Evolutionary conservation across 2,888 invertebrate species (phyloP), one percentile per base, ranked within the genome.

Genomic region (Amphimallon solstitiale): DNA sequence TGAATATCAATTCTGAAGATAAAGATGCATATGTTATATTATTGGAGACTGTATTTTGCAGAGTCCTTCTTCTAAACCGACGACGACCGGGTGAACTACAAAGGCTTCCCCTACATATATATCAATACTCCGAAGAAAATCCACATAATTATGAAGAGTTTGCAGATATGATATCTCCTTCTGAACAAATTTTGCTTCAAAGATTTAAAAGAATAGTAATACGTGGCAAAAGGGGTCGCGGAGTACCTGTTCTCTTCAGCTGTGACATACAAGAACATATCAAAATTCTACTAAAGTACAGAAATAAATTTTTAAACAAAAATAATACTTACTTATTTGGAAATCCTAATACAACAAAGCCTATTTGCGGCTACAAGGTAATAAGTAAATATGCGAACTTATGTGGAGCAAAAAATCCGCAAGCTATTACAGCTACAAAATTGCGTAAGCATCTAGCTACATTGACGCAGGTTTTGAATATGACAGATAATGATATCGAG

Each of bases 371-470:
- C 12, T 75, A 74, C 45, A 72, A 74, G 68, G 63, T 73, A 37
- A 29, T 75, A 12, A 62, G 48, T 14, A 72, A 71, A 70, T 68
- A 73, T 67, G 73, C n/a, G n/a, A n/a, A n/a, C n/a, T n/a, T n/a
- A n/a, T n/a, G n/a, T n/a, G n/a, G n/a, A n/a, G n/a, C n/a, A n/a
- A n/a, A n/a, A n/a, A n/a, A n/a, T n/a, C n/a, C n/a, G n/a, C n/a
- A n/a, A n/a, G n/a, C n/a, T n/a, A n/a, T n/a, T n/a, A n/a, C n/a
- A n/a, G n/a, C n/a, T n/a, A n/a, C n/a, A n/a, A n/a, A n/a, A n/a
- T n/a, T 76, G 17, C 56, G 74, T 17, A 77, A 77, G 60, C 75
- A 74, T 52, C 65, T 77, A 19, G 75, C 75, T 6, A 76, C 75
- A 1, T 54, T 76, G 51, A 69, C 74, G n/a, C 74, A 76, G 67